Base-by-base conservation (phyloP, 2,888 invertebrate species). In the Hypolimnas misippus region DNA sequence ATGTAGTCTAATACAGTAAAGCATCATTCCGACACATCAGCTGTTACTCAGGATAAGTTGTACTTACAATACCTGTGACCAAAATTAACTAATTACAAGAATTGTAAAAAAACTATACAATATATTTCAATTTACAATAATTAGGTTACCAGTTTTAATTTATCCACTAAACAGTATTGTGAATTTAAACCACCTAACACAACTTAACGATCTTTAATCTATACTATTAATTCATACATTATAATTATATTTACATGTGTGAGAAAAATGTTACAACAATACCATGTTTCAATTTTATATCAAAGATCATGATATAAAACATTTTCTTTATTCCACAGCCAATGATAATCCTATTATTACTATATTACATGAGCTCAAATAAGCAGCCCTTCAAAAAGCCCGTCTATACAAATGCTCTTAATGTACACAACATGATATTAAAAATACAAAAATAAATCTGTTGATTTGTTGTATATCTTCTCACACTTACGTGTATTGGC, bases 191-290 rank as follows among this genome's bases (percentile, higher is more conserved):
- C 74, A 65, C 75, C 74, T 71, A 82, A 82, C 73, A 76, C 74
- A 77, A 78, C 77, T 82, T 80, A 76, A 83, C 81, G 82, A 82
- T 80, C 79, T 73, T 70, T 78, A 78, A 77, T 75, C 76, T 77
- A 76, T 74, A 16, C 57, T 62, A 49, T 17, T 19, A 19, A 55
- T 71, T 71, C 70, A 69, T 75, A 71, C 74, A 70, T 70, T 69
- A 66, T 73, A 74, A n/a, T n/a, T 17, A 66, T 73, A 74, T 74
- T 71, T 74, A 76, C 73, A 76, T 67, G 52, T 67, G 66, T 65
- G 64, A 68, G 70, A 68, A 57, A 67, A 53, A 49, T 61, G 57
- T 60, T 60, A 69, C 61, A 69, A 70, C 63, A 66, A 66, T 57
- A 51, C 59, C 42, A 46, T 31, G 57, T 46, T 62, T 54, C 58